Base-by-base conservation (phyloP, 2,113 vertebrate genomes). In the Apodemus sylvaticus region DNA sequence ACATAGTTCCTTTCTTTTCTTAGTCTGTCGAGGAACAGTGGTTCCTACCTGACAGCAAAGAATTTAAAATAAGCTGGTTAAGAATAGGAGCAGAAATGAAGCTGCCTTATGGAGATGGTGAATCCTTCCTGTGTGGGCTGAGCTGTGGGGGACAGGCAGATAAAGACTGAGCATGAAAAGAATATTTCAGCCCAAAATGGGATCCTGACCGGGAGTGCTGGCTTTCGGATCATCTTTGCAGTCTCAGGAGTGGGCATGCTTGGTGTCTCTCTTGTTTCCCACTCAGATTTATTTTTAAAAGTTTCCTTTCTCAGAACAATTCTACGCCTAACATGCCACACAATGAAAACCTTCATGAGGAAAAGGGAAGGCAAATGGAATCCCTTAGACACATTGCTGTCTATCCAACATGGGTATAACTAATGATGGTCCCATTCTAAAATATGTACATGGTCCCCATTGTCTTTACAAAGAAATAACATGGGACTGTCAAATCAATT, bases 401-500 rank as follows among this genome's bases (percentile, higher is more conserved):
- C 87, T 62, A 71, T 79, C 45, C 87, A 96, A 92, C 85, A 4
- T 1, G 85, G 86, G 55, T 24, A 7, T 78, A 88, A 58, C n/a
- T 86, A 81, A 78, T 94, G 94, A 94, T 70, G 86, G 45, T 88
- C 53, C 55, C 55, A 64, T 76, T 82, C 93, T 97, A 73, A 83
- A 97, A 97, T 77, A 88, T 96, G 77, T 95, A 93, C 90, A 53
- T 53, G 87, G 7, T 55, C 91, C 48, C 22, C 79, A 68, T 76
- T 95, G 85, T 96, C 82, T 94, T 97, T 89, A 94, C 76, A 93
- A 89, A 81, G 95, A 97, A 97, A 83, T 95, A 53, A 36, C 42
- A 53, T 51, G 60, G 36, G 45, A 42, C 79, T 97, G 91, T 97
- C 94, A 97, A 95, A 97, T 98, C 97, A 60, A 29, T 86, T 97